Conservation (phyloP, 2,888 invertebrate species). For the Pterostichus madidus region DNA sequence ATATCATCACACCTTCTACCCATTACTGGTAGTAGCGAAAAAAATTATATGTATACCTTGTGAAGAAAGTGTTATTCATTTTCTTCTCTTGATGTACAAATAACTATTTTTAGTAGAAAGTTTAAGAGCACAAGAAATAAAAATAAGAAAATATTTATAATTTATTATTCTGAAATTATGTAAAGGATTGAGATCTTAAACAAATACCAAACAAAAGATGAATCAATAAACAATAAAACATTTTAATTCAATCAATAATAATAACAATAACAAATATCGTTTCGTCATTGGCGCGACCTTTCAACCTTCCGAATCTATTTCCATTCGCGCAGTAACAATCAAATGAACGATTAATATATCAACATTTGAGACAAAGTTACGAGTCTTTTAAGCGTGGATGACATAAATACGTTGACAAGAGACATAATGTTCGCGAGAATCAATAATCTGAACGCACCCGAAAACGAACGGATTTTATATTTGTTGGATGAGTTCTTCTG, state of each 20-base stretch:
- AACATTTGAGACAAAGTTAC: constrained; percentile 27
- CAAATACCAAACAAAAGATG: not conserved
- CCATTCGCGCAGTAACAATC: not conserved
- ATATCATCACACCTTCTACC: too few relatives aligned
- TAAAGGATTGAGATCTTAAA: too few relatives aligned
- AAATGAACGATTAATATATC: constrained; percentile 37
- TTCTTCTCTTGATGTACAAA: too few relatives aligned
- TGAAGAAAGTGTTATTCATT: too few relatives aligned
- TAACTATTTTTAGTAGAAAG: too few relatives aligned
- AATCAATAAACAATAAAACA: constrained; percentile 22
- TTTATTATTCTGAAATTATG: too few relatives aligned
- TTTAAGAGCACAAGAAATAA: too few relatives aligned
- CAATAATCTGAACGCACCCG: constrained; percentile 36
- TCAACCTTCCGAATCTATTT: constrained; percentile 10
- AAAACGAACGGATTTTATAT: constrained; percentile 49
- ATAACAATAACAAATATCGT: constrained; percentile 7
- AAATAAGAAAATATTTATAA: too few relatives aligned
- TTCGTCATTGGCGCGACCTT: not conserved
- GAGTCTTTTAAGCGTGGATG: constrained; percentile 24
- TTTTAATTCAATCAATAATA: not conserved
- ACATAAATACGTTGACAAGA: constrained; percentile 45
- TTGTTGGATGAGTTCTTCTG: constrained; percentile 13
- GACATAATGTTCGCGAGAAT: constrained; percentile 44
- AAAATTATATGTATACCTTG: too few relatives aligned
- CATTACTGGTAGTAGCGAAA: too few relatives aligned